A percentile compares a stretch with the other conserved stretches of the same genome.
phyloP scores from a whole-genome alignment of 2,888 invertebrate species.

The Adelognathus sp. region DNA sequence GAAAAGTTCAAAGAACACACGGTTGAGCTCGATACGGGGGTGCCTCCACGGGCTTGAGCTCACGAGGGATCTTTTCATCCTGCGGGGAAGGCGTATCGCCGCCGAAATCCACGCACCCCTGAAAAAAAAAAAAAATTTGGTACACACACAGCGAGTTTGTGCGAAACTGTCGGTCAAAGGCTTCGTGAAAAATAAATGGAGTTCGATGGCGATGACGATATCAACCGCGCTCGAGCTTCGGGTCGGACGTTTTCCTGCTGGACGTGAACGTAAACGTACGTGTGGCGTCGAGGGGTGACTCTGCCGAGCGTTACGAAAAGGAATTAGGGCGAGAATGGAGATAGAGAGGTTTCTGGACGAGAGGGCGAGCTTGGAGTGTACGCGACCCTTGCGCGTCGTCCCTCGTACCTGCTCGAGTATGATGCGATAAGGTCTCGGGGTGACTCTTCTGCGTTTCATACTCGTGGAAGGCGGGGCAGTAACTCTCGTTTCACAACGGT shows the following conservation, averaged over 20 bases:
- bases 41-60: not conserved
- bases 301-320: conserved; percentile 61
- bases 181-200: conserved; percentile 71
- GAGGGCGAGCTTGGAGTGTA: not conserved
- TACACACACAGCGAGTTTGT: not conserved
- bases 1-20: conserved; percentile 7
- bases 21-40: not conserved
- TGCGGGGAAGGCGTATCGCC: not conserved
- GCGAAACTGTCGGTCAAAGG: conserved; percentile 58
- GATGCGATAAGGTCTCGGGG: conserved; percentile 68
- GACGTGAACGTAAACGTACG: conserved; percentile 46
- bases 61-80: not conserved
- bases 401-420: conserved; percentile 65
- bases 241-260: not conserved
- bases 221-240: not conserved
- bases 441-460: conserved; percentile 34
- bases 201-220: conserved; percentile 64
- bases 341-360: not conserved
- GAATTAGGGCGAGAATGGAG: conserved; percentile 71
- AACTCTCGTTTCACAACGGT: conserved; percentile 23
- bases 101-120: not conserved
- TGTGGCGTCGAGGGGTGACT: conserved; percentile 55
- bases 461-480: conserved; percentile 4
- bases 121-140: too few relatives aligned
- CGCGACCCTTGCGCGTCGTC: conserved; percentile 28